Evolutionary conservation across 1,140 invertebrate genomes (phyloP).

Genomic region (Zaprionus davidi): DNA sequence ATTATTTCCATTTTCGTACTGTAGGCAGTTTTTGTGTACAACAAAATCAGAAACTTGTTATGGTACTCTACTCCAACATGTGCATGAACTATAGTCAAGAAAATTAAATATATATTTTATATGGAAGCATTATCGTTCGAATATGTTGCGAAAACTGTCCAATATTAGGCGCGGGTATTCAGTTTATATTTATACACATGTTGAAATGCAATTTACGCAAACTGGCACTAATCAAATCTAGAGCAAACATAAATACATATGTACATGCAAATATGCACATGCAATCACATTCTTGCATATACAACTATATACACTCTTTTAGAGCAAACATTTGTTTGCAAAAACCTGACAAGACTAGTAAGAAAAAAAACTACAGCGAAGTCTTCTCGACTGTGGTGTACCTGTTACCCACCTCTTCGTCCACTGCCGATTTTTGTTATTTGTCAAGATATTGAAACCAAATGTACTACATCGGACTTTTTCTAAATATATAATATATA

Average conservation of each 20-base stretch:
- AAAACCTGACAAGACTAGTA: no score
- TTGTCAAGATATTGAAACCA: no score
- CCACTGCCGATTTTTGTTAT: no score
- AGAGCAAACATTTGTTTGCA: no score
- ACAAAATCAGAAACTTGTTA: constrained; percentile 20
- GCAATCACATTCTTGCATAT: no score
- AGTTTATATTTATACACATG: not conserved
- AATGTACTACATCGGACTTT: no score
- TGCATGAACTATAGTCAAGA: not conserved
- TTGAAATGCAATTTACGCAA: not conserved
- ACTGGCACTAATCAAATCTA: constrained; percentile 13
- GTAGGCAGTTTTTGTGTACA: constrained; percentile 32
- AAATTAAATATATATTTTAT: not conserved
- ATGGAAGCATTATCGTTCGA: not conserved
- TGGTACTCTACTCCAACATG: not conserved
- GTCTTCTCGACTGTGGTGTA: no score
- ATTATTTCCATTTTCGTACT: constrained; percentile 41
- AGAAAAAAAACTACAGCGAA: no score
- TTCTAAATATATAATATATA: no score
- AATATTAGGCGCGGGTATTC: not conserved
- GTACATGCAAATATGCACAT: not conserved
- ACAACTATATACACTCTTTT: not conserved
- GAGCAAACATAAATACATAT: constrained; percentile 1
- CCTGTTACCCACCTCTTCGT: no score
- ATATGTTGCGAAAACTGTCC: not conserved